Evolutionary conservation across 2,888 invertebrate species (phyloP).

Genomic region (Eurois occulta): DNA sequence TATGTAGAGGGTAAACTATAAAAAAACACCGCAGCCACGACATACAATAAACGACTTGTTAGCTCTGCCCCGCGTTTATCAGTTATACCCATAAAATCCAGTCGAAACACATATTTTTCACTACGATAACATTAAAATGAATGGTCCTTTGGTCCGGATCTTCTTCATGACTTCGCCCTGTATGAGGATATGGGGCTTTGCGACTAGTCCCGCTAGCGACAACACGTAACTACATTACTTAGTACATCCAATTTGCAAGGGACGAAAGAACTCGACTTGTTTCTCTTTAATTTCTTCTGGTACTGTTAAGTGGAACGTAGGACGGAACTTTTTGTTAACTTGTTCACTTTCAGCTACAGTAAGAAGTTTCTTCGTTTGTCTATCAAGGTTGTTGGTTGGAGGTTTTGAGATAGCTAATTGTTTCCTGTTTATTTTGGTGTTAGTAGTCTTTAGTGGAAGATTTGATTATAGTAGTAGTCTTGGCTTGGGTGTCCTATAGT

Average conservation of each 20-base stretch:
- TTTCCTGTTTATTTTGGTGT: conserved; percentile 24
- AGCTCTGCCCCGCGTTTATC: conserved; percentile 9
- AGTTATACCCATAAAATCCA: background rate
- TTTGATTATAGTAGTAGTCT: background rate
- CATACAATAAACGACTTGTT: conserved; percentile 1
- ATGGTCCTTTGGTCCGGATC: conserved; percentile 38
- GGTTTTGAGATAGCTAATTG: conserved; percentile 31
- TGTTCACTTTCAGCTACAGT: conserved; percentile 27
- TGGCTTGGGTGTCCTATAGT: background rate
- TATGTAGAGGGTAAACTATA: background rate
- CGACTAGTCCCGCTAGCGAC: conserved; percentile 36
- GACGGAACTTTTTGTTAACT: conserved; percentile 30
- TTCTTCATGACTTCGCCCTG: conserved; percentile 6
- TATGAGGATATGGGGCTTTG: conserved; percentile 28
- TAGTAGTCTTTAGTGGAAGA: background rate
- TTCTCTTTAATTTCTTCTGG: conserved; percentile 52
- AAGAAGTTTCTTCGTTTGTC: conserved; percentile 36
- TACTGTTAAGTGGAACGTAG: conserved; percentile 19
- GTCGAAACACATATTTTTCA: conserved; percentile 17
- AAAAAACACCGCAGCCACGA: background rate
- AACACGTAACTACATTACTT: conserved; percentile 43
- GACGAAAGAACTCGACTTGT: conserved; percentile 43
- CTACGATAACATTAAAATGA: background rate
- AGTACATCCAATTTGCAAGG: conserved; percentile 53
- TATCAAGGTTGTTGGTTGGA: conserved; percentile 38